These are phyloP conservation scores for Sycon ciliatum DNA, from an alignment of 37 sponge, comb jelly and placozoan genomes.

Conservation along the genomic window DNA sequence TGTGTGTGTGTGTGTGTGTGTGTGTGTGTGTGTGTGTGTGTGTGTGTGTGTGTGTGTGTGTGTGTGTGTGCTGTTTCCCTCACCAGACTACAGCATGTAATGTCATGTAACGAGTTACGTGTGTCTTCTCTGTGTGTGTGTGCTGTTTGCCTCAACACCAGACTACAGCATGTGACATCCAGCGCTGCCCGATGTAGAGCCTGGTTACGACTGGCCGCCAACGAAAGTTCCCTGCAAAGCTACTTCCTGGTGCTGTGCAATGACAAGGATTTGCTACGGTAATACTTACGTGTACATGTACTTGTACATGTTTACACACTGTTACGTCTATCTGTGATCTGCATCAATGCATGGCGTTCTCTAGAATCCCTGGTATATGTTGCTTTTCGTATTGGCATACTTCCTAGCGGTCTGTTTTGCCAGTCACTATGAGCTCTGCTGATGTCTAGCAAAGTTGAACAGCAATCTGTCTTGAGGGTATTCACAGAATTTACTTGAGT, in stretches of 20 bases:
- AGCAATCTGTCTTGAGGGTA: too few species aligned
- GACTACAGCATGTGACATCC: slow-evolving; percentile 73
- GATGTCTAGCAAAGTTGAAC: too few species aligned
- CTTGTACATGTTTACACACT: neutral
- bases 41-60: too few species aligned
- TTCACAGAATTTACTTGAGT: too few species aligned
- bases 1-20: too few species aligned
- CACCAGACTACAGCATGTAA: too few species aligned
- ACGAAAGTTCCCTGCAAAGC: slow-evolving; percentile 86
- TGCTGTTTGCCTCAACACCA: neutral
- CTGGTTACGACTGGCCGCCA: slow-evolving; percentile 74
- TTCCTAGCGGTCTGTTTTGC: neutral
- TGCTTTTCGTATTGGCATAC: too few species aligned
- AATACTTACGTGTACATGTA: neutral
- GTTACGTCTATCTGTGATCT: neutral
- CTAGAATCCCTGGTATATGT: too few species aligned
- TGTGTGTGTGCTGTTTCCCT: too few species aligned
- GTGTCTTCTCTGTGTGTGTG: neutral
- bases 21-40: too few species aligned
- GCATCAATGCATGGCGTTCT: too few species aligned
- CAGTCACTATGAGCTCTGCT: too few species aligned
- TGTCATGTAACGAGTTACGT: neutral
- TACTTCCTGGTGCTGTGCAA: slow-evolving; percentile 71
- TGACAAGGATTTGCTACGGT: slow-evolving; percentile 42
- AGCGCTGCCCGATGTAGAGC: slow-evolving; percentile 67